Base-by-base conservation (phyloP, 2,797 vertebrate species). In the Sebastes reedi region DNA sequence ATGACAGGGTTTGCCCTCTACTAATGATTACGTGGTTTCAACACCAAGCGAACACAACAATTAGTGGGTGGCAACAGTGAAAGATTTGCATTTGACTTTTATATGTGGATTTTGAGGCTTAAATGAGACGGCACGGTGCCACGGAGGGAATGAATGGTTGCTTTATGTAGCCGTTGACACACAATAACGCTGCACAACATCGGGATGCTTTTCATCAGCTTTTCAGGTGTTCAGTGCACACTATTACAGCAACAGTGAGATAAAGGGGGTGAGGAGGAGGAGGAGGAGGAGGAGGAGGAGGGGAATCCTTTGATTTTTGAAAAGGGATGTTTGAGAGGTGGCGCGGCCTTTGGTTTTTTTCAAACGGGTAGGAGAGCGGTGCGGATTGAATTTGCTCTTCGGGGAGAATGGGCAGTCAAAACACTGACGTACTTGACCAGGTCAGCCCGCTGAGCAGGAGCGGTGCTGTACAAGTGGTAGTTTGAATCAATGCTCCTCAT, bases 371-470 rank as follows among this genome's bases (percentile, higher is more conserved):
- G 69, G 52, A 88, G 86, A 92, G 81, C 46, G 74, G 74, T 74
- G 65, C 78, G 67, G 77, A 80, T 77, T 93, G 81, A 81, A 92
- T 92, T 92, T 82, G 85, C 88, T 90, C 90, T 93, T 91, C 62
- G 73, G 87, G 72, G 81, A 94, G 85, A 94, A 94, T 79, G 56
- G 78, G 77, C 90, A 87, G 90, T 91, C 88, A 92, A 94, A 95
- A 94, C 92, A 94, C 79, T 85, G 91, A 90, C 61, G 82, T 82
- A 94, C 94, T 95, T 94, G 92, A 95, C 90, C 92, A 88, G 88
- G 87, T 91, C 62, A 75, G 86, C 67, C 75, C 74, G 58, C 80
- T 71, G 75, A 79, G 84, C 72, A 86, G 75, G 70, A 82, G 88
- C 50, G 70, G 75, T 52, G 60, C 80, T 80, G 82, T 66, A 77